Evolutionary conservation across 2,888 invertebrate species (phyloP).

Genomic region (Hemithea aestivaria): DNA sequence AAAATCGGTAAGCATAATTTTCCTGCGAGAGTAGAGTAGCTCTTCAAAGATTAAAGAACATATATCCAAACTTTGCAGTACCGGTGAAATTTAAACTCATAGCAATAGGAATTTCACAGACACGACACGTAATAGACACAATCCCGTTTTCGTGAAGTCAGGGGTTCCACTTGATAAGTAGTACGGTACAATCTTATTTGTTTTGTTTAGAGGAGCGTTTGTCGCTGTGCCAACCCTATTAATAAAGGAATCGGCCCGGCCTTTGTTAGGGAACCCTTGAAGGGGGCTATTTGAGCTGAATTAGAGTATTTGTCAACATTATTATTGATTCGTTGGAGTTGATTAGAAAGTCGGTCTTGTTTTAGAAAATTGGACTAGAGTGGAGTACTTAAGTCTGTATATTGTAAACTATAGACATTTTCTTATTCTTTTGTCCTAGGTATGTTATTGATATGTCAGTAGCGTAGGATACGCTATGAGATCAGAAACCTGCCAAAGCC

Average conservation of each 20-base stretch:
- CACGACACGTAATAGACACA: constrained; percentile 36
- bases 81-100: no score
- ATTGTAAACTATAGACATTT: no score
- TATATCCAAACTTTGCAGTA: no score
- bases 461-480: no score
- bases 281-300: constrained; percentile 28
- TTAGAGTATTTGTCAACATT: constrained; percentile 32
- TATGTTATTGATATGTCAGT: no score
- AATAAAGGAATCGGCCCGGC: constrained; percentile 51
- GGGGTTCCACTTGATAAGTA: constrained; percentile 56
- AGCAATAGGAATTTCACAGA: constrained; percentile 11
- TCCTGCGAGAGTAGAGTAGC: no score
- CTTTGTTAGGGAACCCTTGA: constrained; percentile 23
- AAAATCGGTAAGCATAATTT: no score
- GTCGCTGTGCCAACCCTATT: constrained; percentile 51
- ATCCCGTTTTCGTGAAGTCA: constrained; percentile 28
- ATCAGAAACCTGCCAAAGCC: no score
- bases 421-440: no score
- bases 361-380: not conserved
- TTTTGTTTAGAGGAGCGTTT: constrained; percentile 57
- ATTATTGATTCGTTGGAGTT: constrained; percentile 16
- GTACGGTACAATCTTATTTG: constrained; percentile 56
- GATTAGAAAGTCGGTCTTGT: constrained; percentile 11
- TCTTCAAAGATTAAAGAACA: no score
- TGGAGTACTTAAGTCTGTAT: not conserved